Evolutionary conservation across 2,888 invertebrate genomes (phyloP).

Genomic region (Xestia rhomboidea): DNA sequence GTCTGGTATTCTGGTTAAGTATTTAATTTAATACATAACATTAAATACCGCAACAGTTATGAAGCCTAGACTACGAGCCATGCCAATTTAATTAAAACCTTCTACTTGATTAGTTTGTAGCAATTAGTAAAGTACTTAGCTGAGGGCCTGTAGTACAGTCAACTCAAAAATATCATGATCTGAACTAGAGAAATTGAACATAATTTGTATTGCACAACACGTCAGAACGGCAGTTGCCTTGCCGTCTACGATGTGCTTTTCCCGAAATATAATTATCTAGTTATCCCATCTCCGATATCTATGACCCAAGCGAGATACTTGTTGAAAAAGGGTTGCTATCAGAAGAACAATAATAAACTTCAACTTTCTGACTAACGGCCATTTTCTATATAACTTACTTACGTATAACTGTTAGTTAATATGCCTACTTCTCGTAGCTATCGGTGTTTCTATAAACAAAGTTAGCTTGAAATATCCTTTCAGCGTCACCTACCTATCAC

Average conservation of each 20-base stretch:
- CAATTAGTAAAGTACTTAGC: not conserved
- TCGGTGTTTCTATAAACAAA: too few relatives aligned
- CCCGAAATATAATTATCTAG: not conserved
- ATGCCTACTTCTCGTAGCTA: too few relatives aligned
- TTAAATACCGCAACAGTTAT: not conserved
- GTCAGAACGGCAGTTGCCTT: not conserved
- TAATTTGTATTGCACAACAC: not conserved
- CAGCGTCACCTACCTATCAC: too few relatives aligned
- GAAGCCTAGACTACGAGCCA: not conserved
- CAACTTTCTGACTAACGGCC: not conserved
- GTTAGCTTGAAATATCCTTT: too few relatives aligned
- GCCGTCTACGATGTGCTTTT: not conserved
- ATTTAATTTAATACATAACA: not conserved
- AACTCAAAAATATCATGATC: constrained; percentile 1
- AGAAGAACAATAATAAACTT: not conserved
- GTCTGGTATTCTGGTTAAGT: not conserved
- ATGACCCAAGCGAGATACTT: not conserved
- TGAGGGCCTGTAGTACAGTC: not conserved
- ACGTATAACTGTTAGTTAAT: too few relatives aligned
- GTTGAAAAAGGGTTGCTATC: not conserved
- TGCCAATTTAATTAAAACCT: not conserved
- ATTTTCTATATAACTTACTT: too few relatives aligned
- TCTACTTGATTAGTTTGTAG: constrained; percentile 1
- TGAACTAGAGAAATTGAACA: not conserved
- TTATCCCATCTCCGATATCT: not conserved